Percentiles rank a stretch among this genome's conserved stretches.
Conservation (phyloP, 1,140 invertebrate species). For the Zaprionus ornatus region DNA sequence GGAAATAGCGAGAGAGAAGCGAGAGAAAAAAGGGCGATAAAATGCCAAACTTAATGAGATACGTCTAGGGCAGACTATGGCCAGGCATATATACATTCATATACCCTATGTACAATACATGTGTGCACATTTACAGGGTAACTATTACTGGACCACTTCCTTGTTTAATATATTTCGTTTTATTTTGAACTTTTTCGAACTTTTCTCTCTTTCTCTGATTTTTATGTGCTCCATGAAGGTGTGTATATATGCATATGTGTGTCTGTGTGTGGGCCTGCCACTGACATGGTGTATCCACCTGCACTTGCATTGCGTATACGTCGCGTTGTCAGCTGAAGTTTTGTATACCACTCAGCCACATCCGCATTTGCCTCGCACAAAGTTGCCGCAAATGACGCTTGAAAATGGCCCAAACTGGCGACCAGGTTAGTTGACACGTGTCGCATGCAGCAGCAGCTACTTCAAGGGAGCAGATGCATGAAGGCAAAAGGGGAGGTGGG, state of each 20-base stretch:
- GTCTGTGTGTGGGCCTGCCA: neutral
- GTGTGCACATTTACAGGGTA: neutral
- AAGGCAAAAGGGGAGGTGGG: neutral
- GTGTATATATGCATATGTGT: neutral
- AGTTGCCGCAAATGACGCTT: constrained; percentile 14
- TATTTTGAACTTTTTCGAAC: neutral
- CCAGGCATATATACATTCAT: neutral
- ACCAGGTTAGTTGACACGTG: constrained; percentile 8
- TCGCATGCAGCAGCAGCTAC: neutral
- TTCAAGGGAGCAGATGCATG: neutral
- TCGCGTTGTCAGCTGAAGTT: constrained; percentile 20
- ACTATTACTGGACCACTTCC: neutral
- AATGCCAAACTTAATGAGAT: neutral
- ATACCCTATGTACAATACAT: neutral
- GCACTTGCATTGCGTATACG: constrained; percentile 13
- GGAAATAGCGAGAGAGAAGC: neutral
- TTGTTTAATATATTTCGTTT: neutral
- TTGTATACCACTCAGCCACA: neutral
- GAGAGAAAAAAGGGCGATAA: neutral
- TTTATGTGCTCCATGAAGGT: neutral
- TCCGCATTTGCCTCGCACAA: neutral
- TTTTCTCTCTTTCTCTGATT: neutral
- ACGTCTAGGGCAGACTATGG: neutral
- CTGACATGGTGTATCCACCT: neutral
- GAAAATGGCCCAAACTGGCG: neutral